A percentile compares a stretch with the other conserved stretches of the same genome.
Conservation (phyloP, 2,113 vertebrate genomes). For the Gymnorhina tibicen region DNA sequence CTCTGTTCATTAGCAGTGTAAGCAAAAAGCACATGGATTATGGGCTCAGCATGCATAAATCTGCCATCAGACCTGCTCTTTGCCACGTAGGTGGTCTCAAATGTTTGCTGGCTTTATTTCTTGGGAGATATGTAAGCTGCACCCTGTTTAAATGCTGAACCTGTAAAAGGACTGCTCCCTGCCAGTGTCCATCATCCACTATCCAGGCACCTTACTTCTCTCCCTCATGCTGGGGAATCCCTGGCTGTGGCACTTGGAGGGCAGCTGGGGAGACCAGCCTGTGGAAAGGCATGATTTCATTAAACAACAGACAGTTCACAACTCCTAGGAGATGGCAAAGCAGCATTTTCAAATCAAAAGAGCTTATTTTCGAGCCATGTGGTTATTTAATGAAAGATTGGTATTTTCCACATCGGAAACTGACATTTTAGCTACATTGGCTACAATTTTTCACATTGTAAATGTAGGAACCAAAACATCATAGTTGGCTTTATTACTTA, state of each 20-base stretch:
- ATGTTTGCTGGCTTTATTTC: background rate
- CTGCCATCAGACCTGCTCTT: background rate
- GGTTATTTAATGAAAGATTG: background rate
- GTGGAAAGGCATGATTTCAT: fast-evolving
- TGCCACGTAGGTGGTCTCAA: fast-evolving
- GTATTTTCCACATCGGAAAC: background rate
- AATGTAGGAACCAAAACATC: background rate
- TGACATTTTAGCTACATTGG: background rate
- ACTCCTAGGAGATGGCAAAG: background rate
- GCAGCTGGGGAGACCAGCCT: background rate
- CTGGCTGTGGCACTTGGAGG: background rate
- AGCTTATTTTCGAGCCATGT: background rate
- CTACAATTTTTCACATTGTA: background rate
- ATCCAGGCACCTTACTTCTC: fast-evolving
- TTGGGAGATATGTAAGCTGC: background rate
- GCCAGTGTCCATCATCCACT: background rate
- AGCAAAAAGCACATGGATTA: background rate
- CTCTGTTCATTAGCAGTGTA: background rate
- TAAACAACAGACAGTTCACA: background rate
- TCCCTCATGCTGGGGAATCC: background rate
- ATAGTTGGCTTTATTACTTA: background rate
- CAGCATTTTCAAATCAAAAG: background rate
- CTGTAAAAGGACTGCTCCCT: background rate
- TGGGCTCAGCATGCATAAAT: background rate
- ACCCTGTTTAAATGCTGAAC: background rate